Base-by-base conservation (phyloP, 2,797 vertebrate genomes). In the Acipenser oxyrinchus region DNA sequence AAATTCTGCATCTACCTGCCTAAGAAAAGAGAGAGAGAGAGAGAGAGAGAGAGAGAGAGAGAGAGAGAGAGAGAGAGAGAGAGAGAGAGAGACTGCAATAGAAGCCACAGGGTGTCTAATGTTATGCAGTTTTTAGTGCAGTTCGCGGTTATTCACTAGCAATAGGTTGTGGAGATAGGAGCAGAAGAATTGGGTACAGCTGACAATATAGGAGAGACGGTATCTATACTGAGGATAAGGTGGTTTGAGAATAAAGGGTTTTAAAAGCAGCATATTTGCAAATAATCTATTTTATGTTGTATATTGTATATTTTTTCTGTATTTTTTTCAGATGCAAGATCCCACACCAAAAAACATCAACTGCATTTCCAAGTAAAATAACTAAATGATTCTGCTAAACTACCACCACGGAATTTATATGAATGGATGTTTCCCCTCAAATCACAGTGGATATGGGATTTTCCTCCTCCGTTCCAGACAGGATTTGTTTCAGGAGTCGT, bases 351-450 rank as follows among this genome's bases (percentile, higher is more conserved):
- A 68, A 63, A 75, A 81, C 74, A 68, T 84, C 81, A 84, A 71
- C 66, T 75, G 62, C 84, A 79, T 85, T 78, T 82, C 79, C 83
- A 88, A 87, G 87, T 90, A 82, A 80, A 79, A 81, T 84, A 79
- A 82, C 83, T 81, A 80, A 80, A 71, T 77, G 72, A 6, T 70
- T 70, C 75, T 77, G 82, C 9, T 68, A 77, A 81, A 81, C 78
- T 71, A 80, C 71, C 77, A 78, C 81, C 77, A 71, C 81, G 81
- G 78, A 37, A 37, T 37, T 63, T 81, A 79, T 79, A 83, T 80
- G 76, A 80, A 77, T 72, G 63, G 81, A 75, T 73, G 76, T 77
- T 74, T 73, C 66, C 74, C 69, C 65, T 61, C 73, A 52, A 52
- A 50, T 58, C 49, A 48, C 64, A 63, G 48, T 65, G 65, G 82